Base-by-base conservation (phyloP, 2,113 vertebrate species). In the Caloenas nicobarica region DNA sequence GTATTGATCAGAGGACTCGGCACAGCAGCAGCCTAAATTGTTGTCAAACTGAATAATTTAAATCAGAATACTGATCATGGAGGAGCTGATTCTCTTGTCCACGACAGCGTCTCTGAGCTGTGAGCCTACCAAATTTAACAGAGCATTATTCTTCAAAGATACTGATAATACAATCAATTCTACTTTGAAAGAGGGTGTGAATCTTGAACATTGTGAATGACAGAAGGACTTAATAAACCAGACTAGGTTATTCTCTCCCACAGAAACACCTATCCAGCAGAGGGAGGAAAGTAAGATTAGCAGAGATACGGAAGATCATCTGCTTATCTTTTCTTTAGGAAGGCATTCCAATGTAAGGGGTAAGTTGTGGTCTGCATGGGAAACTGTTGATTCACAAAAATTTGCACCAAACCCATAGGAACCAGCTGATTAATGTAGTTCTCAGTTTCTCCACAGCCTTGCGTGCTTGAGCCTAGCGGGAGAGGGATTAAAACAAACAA, bases 41-140 rank as follows among this genome's bases (percentile, higher is more conserved):
- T 95, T 96, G 89, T 96, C 85, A 93, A 90, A 95, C 79, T 93
- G 89, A 96, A 93, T 94, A 93, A 96, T 96, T 96, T 93, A 96
- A 94, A 93, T 88, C 82, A 93, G 77, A 86, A 81, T 88, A 73
- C 56, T 74, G 64, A 94, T 89, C 54, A 78, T 42, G 64, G 64
- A 71, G 54, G 62, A 86, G 19, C 33, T 44, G 46, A 88, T 93
- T 96, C 56, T 78, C 42, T 81, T 90, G 81, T 81, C 80, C 40
- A 44, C 34, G 61, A 50, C 54, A 85, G 44, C 61, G 60, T 86
- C 89, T 94, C 95, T 91, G 88, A 89, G 57, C 85, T 79, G 46
- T 76, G 26, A 92, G 76, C 23, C 54, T 76, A 85, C 58, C 15
- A 65, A 76, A 74, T 87, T 71, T 91, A 89, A 73, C 28, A 76